phyloP scores from a whole-genome alignment of 2,113 vertebrate species.

The Naja naja region DNA sequence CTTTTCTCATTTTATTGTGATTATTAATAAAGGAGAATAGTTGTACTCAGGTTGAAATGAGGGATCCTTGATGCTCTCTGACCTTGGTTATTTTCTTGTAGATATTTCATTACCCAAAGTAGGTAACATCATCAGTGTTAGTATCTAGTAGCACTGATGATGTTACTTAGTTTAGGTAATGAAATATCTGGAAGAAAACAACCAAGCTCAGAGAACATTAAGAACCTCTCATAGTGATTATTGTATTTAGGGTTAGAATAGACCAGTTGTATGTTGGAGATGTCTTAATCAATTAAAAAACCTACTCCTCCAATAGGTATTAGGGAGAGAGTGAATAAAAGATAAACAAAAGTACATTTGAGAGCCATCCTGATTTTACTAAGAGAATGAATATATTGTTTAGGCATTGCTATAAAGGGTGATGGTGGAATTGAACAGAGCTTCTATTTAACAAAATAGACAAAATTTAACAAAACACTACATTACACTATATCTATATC shows the following conservation, averaged over 20 bases:
- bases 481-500: not conserved
- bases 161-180: not conserved
- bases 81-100: too few relatives aligned
- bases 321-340: not conserved
- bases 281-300: not conserved
- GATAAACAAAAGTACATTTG: not conserved
- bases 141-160: not conserved
- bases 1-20: not conserved
- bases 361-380: not conserved
- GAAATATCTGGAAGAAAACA: not conserved
- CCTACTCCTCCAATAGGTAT: not conserved
- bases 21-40: not conserved
- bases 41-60: not conserved
- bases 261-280: not conserved
- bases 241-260: not conserved
- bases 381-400: not conserved
- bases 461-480: not conserved
- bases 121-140: too few relatives aligned
- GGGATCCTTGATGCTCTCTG: too few relatives aligned
- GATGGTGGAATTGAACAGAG: not conserved
- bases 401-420: not conserved
- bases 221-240: not conserved
- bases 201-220: not conserved
- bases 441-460: not conserved
- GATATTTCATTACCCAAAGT: not conserved